phyloP scores from a whole-genome alignment of 2,888 invertebrate species.

The Chouioia cunea region DNA sequence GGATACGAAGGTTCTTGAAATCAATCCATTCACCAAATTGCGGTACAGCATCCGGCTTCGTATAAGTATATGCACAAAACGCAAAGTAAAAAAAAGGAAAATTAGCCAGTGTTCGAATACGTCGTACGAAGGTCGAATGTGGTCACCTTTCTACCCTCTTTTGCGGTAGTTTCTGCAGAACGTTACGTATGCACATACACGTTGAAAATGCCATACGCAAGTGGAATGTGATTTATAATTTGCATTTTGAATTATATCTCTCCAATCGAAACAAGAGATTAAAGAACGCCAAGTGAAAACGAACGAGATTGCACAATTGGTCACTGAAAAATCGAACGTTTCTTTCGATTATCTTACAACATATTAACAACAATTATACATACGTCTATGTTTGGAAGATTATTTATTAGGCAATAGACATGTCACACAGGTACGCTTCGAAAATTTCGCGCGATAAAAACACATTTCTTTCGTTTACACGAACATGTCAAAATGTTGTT shows the following conservation, averaged over 20 bases:
- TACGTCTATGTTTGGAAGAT: too few relatives aligned
- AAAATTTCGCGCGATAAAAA: too few relatives aligned
- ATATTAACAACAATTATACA: too few relatives aligned
- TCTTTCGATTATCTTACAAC: too few relatives aligned
- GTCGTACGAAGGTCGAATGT: constrained; percentile 14
- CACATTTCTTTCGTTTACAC: too few relatives aligned
- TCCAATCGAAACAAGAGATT: too few relatives aligned
- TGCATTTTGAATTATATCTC: background rate
- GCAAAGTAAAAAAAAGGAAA: background rate
- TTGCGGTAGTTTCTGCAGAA: background rate
- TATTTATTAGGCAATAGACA: too few relatives aligned
- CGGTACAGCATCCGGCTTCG: constrained; percentile 23
- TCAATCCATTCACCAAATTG: constrained; percentile 20
- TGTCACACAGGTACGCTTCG: too few relatives aligned
- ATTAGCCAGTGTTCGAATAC: background rate
- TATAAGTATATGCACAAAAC: background rate
- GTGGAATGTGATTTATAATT: constrained; percentile 11
- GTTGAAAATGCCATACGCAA: constrained; percentile 1
- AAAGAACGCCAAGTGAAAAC: too few relatives aligned
- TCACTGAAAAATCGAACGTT: too few relatives aligned
- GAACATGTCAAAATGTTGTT: too few relatives aligned
- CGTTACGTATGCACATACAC: background rate
- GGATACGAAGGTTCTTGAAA: constrained; percentile 17
- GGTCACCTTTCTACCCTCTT: constrained; percentile 28
- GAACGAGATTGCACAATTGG: too few relatives aligned